Percentiles rank a stretch among this genome's conserved stretches.
Evolutionary conservation across 2,113 vertebrate species (phyloP).

Genomic region (Oncorhynchus masou): DNA sequence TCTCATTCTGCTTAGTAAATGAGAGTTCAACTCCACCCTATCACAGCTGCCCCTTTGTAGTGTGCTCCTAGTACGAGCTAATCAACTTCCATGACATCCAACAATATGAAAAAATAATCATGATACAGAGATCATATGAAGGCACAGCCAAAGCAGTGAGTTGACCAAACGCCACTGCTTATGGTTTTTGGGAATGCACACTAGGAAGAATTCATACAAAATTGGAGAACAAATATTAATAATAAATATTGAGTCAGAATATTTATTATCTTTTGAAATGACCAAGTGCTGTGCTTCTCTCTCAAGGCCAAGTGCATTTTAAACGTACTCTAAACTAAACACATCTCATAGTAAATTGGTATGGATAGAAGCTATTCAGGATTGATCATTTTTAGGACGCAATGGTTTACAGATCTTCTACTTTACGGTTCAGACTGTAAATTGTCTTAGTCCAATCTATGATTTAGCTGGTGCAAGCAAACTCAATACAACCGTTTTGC

Average conservation of each 20-base stretch:
- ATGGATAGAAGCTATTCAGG: neutral
- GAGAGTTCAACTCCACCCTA: too few species aligned
- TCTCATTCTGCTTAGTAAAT: neutral
- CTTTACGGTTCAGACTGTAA: too few species aligned
- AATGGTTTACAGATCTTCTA: too few species aligned
- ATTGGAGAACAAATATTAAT: conserved; percentile 43
- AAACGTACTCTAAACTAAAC: neutral
- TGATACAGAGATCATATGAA: conserved; percentile 48
- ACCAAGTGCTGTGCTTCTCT: conserved; percentile 42
- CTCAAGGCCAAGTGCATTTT: neutral
- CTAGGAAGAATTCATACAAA: conserved; percentile 55
- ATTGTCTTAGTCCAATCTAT: too few species aligned
- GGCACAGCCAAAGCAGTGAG: conserved; percentile 65
- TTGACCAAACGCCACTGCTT: conserved; percentile 44
- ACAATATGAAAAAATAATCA: conserved; percentile 18
- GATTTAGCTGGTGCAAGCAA: too few species aligned
- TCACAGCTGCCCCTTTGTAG: neutral
- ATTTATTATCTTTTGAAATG: conserved; percentile 67
- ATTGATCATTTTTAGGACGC: too few species aligned
- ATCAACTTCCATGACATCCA: neutral
- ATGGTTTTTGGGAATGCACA: conserved; percentile 65
- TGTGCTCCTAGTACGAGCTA: neutral
- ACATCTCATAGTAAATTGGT: neutral
- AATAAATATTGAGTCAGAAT: conserved; percentile 71
- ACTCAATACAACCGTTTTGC: too few species aligned